phyloP scores from a whole-genome alignment of 2,797 vertebrate genomes.

The Tolypeutes matacus region DNA sequence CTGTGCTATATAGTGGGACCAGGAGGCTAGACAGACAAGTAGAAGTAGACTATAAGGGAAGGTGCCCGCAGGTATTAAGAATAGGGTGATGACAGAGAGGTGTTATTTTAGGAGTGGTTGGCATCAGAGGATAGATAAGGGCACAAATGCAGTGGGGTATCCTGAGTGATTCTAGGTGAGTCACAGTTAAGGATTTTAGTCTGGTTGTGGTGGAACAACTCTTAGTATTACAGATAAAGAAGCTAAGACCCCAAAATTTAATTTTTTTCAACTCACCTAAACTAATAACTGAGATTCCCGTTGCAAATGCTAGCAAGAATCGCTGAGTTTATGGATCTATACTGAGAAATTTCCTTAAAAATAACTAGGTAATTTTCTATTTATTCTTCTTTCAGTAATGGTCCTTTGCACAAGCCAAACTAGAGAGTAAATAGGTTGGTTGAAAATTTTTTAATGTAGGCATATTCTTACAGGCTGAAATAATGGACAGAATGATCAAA shows the following conservation, averaged over 20 bases:
- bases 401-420: background rate
- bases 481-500: background rate
- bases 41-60: background rate
- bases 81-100: accelerated
- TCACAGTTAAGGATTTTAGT: background rate
- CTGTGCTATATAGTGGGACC: background rate
- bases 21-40: background rate
- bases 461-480: background rate
- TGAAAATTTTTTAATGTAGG: constrained; percentile 2
- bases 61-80: background rate
- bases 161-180: background rate
- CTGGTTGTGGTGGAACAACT: background rate
- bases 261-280: background rate
- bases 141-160: background rate
- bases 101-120: too few species aligned
- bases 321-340: background rate
- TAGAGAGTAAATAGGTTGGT: background rate
- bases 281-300: constrained; percentile 19
- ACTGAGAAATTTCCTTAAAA: background rate
- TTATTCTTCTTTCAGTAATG: background rate
- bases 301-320: background rate
- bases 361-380: background rate
- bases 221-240: background rate
- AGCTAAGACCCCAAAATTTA: background rate
- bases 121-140: background rate